Percentiles rank a stretch among this genome's conserved stretches.
phyloP scores from a whole-genome alignment of 1,140 invertebrate species.

The Phthorimaea operculella region DNA sequence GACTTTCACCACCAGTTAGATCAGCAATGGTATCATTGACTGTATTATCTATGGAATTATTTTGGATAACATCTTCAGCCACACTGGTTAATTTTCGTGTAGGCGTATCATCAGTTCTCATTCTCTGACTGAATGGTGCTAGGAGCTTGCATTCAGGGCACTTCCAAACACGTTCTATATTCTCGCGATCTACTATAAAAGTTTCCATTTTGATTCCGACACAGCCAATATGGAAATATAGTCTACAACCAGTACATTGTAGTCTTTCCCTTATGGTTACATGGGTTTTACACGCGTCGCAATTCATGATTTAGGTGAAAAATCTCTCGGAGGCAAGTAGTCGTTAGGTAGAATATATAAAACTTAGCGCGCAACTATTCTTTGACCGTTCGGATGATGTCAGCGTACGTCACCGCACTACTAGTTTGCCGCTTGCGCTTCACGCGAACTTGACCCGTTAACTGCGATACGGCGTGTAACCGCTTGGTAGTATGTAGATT shows the following conservation, averaged over 20 bases:
- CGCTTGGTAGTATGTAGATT: no score
- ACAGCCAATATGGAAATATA: background rate
- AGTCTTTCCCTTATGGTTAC: no score
- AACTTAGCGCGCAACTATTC: no score
- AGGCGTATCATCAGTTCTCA: background rate
- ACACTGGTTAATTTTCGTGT: background rate
- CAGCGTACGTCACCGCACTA: no score
- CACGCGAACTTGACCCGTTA: no score
- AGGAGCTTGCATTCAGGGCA: background rate
- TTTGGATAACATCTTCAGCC: background rate
- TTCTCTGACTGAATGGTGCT: background rate
- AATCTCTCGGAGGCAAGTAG: no score
- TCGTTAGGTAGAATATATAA: no score
- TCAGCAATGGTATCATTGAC: background rate
- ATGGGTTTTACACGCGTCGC: no score
- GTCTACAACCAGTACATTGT: background rate
- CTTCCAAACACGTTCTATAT: background rate
- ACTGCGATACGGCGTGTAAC: no score
- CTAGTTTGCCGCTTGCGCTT: no score
- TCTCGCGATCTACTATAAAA: background rate
- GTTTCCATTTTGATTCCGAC: background rate
- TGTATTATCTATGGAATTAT: background rate
- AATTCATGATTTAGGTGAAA: no score
- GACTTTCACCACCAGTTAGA: background rate
- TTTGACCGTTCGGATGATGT: no score